Evolutionary conservation across 1,140 invertebrate genomes (phyloP).

Genomic region (Thalassaphorura encarpata): DNA sequence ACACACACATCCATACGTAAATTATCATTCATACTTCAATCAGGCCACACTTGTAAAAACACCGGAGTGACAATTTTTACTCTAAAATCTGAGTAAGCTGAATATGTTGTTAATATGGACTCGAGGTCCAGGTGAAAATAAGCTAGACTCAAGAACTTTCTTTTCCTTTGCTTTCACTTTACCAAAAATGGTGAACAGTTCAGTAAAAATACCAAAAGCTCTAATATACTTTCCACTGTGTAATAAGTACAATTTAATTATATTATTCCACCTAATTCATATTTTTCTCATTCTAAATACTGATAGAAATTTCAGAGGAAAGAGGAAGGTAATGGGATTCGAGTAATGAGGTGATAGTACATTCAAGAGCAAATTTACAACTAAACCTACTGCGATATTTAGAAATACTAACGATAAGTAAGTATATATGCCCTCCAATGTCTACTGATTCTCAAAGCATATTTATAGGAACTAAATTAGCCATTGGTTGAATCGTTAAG

Average conservation of each 20-base stretch:
- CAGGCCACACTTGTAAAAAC: neutral
- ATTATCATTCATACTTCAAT: neutral
- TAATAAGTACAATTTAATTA: too few relatives aligned
- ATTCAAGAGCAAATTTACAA: neutral
- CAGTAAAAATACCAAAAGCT: too few relatives aligned
- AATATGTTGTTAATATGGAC: too few relatives aligned
- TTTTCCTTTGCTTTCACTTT: too few relatives aligned
- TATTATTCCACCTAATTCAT: too few relatives aligned
- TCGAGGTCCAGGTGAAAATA: neutral
- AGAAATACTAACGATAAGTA: neutral
- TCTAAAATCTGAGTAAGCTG: too few relatives aligned
- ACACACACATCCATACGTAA: neutral
- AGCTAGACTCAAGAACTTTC: neutral
- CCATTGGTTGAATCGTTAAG: neutral
- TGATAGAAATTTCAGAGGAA: too few relatives aligned
- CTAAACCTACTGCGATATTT: neutral
- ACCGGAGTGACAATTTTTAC: neutral
- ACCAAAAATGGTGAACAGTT: too few relatives aligned
- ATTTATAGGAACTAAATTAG: neutral
- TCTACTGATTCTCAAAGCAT: neutral
- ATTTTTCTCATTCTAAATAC: too few relatives aligned
- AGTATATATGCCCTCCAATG: neutral
- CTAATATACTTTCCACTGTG: too few relatives aligned
- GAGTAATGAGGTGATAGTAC: neutral
- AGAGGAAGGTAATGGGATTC: neutral